A percentile compares a stretch with the other conserved stretches of the same genome.
These are phyloP conservation scores for Heterotis niloticus DNA, from an alignment of 2,113 vertebrate genomes.

Conservation along the genomic window DNA sequence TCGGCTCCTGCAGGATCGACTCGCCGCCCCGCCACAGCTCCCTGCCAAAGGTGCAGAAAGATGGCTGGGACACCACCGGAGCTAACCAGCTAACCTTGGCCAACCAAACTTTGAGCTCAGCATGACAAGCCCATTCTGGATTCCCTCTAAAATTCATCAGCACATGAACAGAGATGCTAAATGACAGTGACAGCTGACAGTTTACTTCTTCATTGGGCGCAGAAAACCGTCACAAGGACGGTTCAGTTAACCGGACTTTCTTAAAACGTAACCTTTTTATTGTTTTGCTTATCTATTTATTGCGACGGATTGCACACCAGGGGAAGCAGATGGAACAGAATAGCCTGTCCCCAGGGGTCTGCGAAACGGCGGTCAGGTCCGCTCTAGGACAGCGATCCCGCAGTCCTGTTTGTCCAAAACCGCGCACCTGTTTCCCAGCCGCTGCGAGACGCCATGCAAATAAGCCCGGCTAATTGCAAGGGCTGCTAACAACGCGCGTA, in stretches of 20 bases:
- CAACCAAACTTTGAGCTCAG: neutral
- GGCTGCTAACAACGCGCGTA: neutral
- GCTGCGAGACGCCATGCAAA: constrained; percentile 10
- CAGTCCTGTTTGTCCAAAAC: neutral
- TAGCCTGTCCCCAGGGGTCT: neutral
- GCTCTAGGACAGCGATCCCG: constrained; percentile 1
- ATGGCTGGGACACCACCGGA: no score
- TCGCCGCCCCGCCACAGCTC: neutral
- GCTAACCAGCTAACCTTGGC: constrained; percentile 26
- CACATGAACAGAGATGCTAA: neutral
- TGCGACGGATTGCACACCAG: no score
- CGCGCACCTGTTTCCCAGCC: constrained; percentile 16
- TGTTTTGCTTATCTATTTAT: no score
- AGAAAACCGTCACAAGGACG: no score
- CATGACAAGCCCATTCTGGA: no score
- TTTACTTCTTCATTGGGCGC: no score
- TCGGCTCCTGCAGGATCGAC: neutral
- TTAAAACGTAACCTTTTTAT: no score
- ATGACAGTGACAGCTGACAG: neutral
- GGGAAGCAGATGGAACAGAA: neutral
- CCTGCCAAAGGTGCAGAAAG: neutral
- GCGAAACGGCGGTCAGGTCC: neutral
- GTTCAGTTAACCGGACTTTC: no score
- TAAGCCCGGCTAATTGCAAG: constrained; percentile 19
- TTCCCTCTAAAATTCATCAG: no score